Base-by-base conservation (phyloP, 2,888 invertebrate genomes). In the Podabrus alpinus region DNA sequence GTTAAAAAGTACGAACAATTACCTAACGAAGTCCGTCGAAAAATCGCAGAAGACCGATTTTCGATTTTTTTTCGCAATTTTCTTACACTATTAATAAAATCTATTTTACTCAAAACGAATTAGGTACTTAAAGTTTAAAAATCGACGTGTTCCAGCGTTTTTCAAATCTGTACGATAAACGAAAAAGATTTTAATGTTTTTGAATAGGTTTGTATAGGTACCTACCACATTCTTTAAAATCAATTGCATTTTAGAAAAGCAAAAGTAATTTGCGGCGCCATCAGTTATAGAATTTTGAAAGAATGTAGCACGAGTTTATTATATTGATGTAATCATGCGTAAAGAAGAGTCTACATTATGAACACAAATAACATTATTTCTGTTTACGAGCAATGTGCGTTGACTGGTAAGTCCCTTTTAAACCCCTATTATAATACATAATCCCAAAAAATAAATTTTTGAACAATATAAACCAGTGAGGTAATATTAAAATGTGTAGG, bases 381-480 rank as follows among this genome's bases (percentile, higher is more conserved):
- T 82, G 82, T 82, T 83, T 83, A 83, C 81, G 81, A 81, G 81
- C 83, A 82, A 83, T 83, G 82, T 83, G 78, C 82, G 81, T 72
- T 83, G 83, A 83, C 83, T 81, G 80, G 59, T 69, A 75, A 77
- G 77, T 72, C 77, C 69, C 72, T 72, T 72, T 69, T 75, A 76
- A 76, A 75, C 69, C 77, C 64, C 73, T 70, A 74, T 71, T 60
- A 72, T 66, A 60, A 68, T 68, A 17, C 17, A 73, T 70, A 74
- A 74, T 68, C 74, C 45, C 19, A 7, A 25, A 69, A 70, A 74
- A 21, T 61, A 21, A 66, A 19, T 9, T n/a, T 19, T 64, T n/a
- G 10, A n/a, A 19, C 19, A 19, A 19, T 29, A 45, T 13, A 19
- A 62, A 17, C 19, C 19, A 19, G 62, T 15, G 19, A 7, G 62